These are phyloP conservation scores for Poecilia velifera DNA, from an alignment of 2,797 vertebrate species.

Conservation along the genomic window DNA sequence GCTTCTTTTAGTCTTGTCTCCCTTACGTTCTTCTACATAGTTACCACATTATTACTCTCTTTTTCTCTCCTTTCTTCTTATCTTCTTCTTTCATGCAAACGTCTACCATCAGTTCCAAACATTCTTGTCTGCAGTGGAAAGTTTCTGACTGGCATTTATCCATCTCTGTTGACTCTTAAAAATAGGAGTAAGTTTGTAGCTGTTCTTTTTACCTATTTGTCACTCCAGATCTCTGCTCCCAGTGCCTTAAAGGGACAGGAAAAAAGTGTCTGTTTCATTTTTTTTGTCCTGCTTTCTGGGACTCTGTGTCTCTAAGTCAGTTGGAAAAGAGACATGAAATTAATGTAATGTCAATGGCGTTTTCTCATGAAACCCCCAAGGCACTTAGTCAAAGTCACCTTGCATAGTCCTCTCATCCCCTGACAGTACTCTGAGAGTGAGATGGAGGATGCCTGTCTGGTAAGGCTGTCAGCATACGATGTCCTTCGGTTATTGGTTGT, in stretches of 20 bases:
- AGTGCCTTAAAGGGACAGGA: constrained; percentile 50
- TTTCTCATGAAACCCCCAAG: constrained; percentile 78
- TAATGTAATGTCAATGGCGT: constrained; percentile 81
- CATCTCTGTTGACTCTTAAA: constrained; percentile 40
- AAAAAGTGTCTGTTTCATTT: constrained; percentile 45
- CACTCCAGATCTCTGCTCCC: constrained; percentile 39
- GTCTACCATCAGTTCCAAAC: constrained; percentile 51
- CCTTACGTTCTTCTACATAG: constrained; percentile 70
- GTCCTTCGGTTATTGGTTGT: constrained; percentile 66
- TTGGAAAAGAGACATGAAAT: constrained; percentile 79
- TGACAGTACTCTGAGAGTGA: constrained; percentile 77
- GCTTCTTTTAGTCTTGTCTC: constrained; percentile 79
- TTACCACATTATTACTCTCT: constrained; percentile 66
- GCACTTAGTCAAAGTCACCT: constrained; percentile 85
- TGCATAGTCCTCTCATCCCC: constrained; percentile 77
- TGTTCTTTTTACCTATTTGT: constrained; percentile 58
- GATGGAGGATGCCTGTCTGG: constrained; percentile 78
- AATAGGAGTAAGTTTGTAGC: constrained; percentile 48
- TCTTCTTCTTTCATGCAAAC: constrained; percentile 28
- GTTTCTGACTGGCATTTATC: constrained; percentile 65
- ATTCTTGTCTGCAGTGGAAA: constrained; percentile 52
- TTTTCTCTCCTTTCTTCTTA: constrained; percentile 19
- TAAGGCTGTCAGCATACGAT: constrained; percentile 68
- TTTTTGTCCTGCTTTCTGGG: constrained; percentile 41
- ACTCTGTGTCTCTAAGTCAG: constrained; percentile 71